These are phyloP conservation scores for Cephus runcator DNA, from an alignment of 2,888 invertebrate genomes.

Conservation along the genomic window DNA sequence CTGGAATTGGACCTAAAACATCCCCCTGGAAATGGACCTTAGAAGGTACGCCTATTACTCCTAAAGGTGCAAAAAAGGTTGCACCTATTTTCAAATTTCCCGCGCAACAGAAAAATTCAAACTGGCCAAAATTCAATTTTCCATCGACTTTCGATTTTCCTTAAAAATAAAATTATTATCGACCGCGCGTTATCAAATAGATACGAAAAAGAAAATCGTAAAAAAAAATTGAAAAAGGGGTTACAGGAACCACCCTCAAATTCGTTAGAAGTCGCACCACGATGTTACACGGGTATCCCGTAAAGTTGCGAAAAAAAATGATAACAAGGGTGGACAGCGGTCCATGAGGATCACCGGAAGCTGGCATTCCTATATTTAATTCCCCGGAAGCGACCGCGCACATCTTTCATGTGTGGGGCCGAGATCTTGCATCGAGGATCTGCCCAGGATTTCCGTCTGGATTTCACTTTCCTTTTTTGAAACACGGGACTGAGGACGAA, in stretches of 20 bases:
- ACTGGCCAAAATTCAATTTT: neutral
- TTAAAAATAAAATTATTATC: neutral
- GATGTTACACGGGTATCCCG: neutral
- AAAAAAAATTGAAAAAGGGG: neutral
- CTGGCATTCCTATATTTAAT: neutral
- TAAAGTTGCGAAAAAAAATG: neutral
- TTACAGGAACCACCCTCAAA: neutral
- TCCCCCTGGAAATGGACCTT: neutral
- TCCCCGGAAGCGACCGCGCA: neutral
- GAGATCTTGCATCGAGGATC: neutral
- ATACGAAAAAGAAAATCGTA: too few relatives aligned
- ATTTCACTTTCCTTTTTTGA: neutral
- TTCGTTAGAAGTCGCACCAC: neutral
- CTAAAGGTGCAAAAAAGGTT: neutral
- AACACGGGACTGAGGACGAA: too few relatives aligned
- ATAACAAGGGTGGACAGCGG: slow-evolving; percentile 2
- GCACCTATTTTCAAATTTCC: neutral
- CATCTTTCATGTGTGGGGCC: too few relatives aligned
- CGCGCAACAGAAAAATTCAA: neutral
- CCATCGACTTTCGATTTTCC: neutral
- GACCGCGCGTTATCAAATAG: neutral
- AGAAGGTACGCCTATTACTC: neutral
- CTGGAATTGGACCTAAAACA: neutral
- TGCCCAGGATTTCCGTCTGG: neutral
- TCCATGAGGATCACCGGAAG: neutral